phyloP scores from a whole-genome alignment of 2,888 invertebrate species.

The Chirona hameri region DNA sequence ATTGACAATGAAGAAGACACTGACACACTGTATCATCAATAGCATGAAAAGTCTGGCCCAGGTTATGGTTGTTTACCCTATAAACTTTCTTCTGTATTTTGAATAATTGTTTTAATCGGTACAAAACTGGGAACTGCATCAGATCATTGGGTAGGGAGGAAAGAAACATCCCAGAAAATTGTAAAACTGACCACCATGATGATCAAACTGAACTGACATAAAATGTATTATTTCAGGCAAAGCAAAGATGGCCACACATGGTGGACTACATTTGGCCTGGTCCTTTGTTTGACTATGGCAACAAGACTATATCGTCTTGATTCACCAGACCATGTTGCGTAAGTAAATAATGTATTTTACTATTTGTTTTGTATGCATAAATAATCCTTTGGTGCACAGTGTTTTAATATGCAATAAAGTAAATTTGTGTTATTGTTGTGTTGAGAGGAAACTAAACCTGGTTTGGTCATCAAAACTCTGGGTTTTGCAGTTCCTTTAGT shows the following conservation, averaged over 20 bases:
- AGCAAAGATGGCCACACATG: conserved; percentile 46
- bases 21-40: too few relatives aligned
- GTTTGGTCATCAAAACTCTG: neutral
- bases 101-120: too few relatives aligned
- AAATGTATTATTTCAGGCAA: neutral
- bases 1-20: too few relatives aligned
- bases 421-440: neutral
- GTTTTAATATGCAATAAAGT: too few relatives aligned
- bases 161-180: too few relatives aligned
- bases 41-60: neutral
- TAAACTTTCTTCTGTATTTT: neutral
- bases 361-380: neutral
- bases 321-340: conserved; percentile 93
- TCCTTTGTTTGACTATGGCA: conserved; percentile 63
- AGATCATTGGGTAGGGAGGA: too few relatives aligned
- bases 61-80: neutral
- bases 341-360: conserved; percentile 46
- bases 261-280: conserved; percentile 64
- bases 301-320: conserved; percentile 86
- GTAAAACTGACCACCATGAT: too few relatives aligned
- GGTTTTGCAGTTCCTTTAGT: conserved; percentile 8
- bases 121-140: too few relatives aligned
- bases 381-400: neutral
- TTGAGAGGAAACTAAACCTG: neutral
- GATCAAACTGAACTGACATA: too few relatives aligned